phyloP scores from a whole-genome alignment of 1,140 invertebrate species.

The Meloidogyne exigua region DNA sequence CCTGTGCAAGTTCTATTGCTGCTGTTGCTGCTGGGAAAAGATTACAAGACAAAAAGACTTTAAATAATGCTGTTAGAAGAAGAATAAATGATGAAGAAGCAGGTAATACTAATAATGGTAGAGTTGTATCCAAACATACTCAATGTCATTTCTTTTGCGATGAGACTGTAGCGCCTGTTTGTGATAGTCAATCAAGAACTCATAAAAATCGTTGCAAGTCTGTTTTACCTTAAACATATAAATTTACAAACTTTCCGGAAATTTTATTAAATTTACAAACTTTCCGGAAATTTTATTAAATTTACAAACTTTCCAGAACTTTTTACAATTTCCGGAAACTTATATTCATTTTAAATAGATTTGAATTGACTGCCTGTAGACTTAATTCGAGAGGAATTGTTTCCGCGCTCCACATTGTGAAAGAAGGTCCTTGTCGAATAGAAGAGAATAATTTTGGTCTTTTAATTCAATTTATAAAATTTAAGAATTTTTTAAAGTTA shows the following conservation, averaged over 20 bases:
- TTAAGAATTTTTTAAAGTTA: not conserved
- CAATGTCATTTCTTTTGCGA: constrained; percentile 43
- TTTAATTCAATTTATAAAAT: not conserved
- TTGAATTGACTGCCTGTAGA: constrained; percentile 35
- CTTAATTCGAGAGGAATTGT: constrained; percentile 30
- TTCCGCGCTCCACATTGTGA: constrained; percentile 17
- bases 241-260: not conserved
- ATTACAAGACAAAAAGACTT: not conserved
- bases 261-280: not conserved
- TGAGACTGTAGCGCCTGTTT: constrained; percentile 46
- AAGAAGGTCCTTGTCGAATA: constrained; percentile 26
- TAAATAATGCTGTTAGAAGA: not conserved
- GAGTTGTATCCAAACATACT: not conserved
- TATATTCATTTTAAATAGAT: constrained; percentile 11
- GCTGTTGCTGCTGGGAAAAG: not conserved
- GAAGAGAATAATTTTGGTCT: not conserved
- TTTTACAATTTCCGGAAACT: not conserved
- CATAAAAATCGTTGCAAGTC: constrained; percentile 44
- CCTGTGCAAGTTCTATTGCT: constrained; percentile 4
- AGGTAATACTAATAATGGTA: not conserved
- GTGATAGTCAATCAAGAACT: constrained; percentile 39
- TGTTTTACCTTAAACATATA: not conserved
- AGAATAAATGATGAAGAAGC: not conserved
- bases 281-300: not conserved
- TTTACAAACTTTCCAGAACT: not conserved